Evolutionary conservation across 2,797 vertebrate genomes (phyloP), one percentile per base, ranked within the genome.

Genomic region (Crypturellus tataupa): DNA sequence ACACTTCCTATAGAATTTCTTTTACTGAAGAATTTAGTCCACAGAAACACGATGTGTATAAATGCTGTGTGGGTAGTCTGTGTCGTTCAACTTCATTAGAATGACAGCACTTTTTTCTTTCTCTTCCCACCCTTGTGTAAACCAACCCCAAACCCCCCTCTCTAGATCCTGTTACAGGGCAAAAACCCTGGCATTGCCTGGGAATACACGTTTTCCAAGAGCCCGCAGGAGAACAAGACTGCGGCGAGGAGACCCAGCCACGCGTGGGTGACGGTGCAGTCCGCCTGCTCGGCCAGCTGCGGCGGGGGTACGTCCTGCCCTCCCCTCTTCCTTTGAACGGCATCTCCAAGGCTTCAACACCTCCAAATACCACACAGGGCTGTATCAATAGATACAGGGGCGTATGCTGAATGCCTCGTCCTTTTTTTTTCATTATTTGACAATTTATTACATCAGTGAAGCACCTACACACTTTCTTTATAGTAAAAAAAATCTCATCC

Each of bases 171-270:
- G 37, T 98, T 99, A 87, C 99, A 99, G 98, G 99, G 99, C 91
- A 99, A 98, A 97, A 99, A 99, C 96, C 99, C 98, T 1, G 99
- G 99, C 3, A 98, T 99, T 82, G 80, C 98, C 49, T 99, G 99
- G 99, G 98, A 99, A 96, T 99, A 99, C 67, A 98, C 99, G 0
- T 97, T 99, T 94, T 98, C 99, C 46, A 98, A 98, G 94, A 96
- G 85, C 20, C 95, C 94, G 93, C 95, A 55, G 27, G 97, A 97
- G 80, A 98, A 97, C 53, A 98, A 95, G 91, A 96, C 94, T 2
- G 62, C 92, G 27, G 33, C 82, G 10, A 98, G 96, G 93, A 98
- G 98, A 51, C 98, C 97, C 14, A 98, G 97, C 93, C 98, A 99
- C 87, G 97, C 98, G 87, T 99, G 99, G 99, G 98, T 98, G 18